phyloP scores from a whole-genome alignment of 1,140 invertebrate species.

The Cheumatopsyche charites region DNA sequence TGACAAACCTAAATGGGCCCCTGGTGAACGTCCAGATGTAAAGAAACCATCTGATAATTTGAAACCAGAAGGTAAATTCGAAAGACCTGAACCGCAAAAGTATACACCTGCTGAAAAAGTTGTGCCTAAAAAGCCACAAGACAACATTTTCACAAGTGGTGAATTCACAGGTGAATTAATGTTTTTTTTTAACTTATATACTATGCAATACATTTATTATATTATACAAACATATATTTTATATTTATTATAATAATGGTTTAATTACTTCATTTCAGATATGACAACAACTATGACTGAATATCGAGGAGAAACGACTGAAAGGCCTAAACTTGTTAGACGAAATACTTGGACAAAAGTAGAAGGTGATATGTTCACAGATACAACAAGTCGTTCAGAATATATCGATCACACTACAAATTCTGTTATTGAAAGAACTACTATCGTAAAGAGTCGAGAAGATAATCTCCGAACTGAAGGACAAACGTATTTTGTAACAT shows the following conservation, averaged over 20 bases:
- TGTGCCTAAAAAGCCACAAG: constrained; percentile 55
- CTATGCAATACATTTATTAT: no score
- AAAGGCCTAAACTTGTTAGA: constrained; percentile 71
- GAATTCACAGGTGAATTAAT: constrained; percentile 58
- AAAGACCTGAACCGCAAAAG: constrained; percentile 50
- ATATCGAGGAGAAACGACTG: constrained; percentile 68
- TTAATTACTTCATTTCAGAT: constrained; percentile 60
- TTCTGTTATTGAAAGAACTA: constrained; percentile 63
- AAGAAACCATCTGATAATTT: constrained; percentile 58
- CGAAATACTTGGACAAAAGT: constrained; percentile 83
- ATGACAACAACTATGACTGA: constrained; percentile 69
- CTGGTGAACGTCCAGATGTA: constrained; percentile 52
- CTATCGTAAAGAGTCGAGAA: constrained; percentile 63
- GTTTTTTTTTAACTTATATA: background rate
- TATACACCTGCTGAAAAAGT: constrained; percentile 57
- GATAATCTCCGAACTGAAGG: constrained; percentile 72
- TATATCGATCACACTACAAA: constrained; percentile 67
- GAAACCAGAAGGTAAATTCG: constrained; percentile 67
- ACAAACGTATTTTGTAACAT: constrained; percentile 68
- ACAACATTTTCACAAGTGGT: constrained; percentile 64
- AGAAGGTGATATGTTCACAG: constrained; percentile 72
- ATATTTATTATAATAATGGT: no score
- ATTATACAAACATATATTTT: no score
- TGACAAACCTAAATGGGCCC: constrained; percentile 50
- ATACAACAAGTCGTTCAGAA: constrained; percentile 70